phyloP scores from a whole-genome alignment of 2,113 vertebrate genomes.

The Circaetus cinerascens region DNA sequence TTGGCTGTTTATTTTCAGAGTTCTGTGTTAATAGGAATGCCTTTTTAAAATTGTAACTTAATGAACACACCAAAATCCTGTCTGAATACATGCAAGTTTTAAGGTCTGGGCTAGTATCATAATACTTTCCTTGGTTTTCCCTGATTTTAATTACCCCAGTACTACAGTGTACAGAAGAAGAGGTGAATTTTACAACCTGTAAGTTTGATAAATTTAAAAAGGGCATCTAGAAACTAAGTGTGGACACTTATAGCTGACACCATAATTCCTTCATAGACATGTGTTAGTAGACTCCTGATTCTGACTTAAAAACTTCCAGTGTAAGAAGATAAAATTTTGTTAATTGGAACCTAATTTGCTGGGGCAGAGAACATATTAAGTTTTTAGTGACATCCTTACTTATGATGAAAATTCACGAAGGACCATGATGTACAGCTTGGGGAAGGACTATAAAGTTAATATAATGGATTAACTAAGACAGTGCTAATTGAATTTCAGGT shows the following conservation, averaged over 20 bases:
- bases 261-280: background rate
- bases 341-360: background rate
- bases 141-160: background rate
- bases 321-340: background rate
- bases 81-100: background rate
- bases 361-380: background rate
- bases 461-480: background rate
- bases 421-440: background rate
- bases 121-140: background rate
- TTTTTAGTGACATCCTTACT: background rate
- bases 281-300: background rate
- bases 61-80: background rate
- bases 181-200: background rate
- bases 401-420: background rate
- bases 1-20: background rate
- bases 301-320: background rate
- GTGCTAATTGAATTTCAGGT: background rate
- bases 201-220: background rate
- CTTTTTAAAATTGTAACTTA: background rate
- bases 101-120: background rate
- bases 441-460: background rate
- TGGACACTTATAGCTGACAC: background rate
- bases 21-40: background rate
- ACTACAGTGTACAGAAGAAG: background rate
- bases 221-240: background rate